phyloP scores from a whole-genome alignment of 1,140 invertebrate genomes.

The Ridgeia piscesae region DNA sequence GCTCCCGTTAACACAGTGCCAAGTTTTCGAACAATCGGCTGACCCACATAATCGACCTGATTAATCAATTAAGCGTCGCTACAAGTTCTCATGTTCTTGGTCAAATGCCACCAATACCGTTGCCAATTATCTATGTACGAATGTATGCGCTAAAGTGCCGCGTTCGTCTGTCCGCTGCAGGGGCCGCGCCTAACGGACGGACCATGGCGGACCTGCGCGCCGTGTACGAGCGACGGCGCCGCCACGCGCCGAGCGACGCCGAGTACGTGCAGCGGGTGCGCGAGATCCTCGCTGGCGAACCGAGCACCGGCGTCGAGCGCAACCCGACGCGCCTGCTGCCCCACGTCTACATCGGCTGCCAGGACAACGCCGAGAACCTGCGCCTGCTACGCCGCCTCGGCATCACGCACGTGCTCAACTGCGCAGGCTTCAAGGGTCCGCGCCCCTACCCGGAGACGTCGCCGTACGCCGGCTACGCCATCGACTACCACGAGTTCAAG shows the following conservation, averaged over 20 bases:
- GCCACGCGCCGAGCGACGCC: constrained; percentile 14
- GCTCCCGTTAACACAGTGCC: too few relatives aligned
- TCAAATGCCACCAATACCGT: neutral
- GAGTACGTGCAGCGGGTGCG: constrained; percentile 23
- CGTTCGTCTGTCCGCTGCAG: neutral
- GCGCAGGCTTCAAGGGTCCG: constrained; percentile 30
- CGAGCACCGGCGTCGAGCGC: constrained; percentile 17
- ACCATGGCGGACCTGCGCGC: neutral
- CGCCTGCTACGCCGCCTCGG: constrained; percentile 16
- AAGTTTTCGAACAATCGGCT: too few relatives aligned
- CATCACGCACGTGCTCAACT: constrained; percentile 31
- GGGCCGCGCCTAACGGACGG: too few relatives aligned
- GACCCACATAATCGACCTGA: neutral
- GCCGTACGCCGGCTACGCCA: constrained; percentile 26
- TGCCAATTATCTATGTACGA: neutral
- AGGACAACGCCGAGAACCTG: constrained; percentile 26
- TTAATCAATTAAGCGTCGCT: neutral
- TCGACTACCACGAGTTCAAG: constrained; percentile 30
- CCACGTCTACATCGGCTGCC: constrained; percentile 29
- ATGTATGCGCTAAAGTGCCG: neutral
- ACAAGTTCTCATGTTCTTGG: neutral
- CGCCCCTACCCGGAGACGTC: constrained; percentile 16
- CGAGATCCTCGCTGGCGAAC: constrained; percentile 24
- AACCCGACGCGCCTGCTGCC: constrained; percentile 22
- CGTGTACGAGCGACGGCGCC: neutral